phyloP scores from a whole-genome alignment of 2,113 vertebrate species.

The Pongo pygmaeus region DNA sequence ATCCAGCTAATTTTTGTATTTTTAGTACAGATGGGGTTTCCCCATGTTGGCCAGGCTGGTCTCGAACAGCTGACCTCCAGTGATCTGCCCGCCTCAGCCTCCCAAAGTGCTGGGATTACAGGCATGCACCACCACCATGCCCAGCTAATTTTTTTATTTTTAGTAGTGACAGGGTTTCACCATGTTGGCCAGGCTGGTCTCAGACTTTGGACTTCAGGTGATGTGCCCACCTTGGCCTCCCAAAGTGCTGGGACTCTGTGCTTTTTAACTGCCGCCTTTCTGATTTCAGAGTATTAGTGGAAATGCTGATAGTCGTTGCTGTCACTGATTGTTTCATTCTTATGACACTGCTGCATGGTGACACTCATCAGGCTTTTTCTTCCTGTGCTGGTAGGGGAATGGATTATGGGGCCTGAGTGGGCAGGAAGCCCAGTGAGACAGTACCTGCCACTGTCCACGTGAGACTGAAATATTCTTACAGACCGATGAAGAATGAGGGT shows the following conservation, averaged over 20 bases:
- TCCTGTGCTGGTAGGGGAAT: background rate
- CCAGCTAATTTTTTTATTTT: too few relatives aligned
- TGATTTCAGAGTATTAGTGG: background rate
- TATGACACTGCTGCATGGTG: fast-evolving
- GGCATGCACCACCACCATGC: background rate
- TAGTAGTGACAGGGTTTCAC: too few relatives aligned
- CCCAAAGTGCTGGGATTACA: background rate
- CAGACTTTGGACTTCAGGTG: too few relatives aligned
- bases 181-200: too few relatives aligned
- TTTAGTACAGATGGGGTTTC: background rate
- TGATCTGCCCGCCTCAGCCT: background rate
- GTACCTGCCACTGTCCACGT: background rate
- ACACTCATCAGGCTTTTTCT: background rate
- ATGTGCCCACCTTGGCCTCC: too few relatives aligned
- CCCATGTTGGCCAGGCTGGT: background rate
- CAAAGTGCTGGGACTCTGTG: too few relatives aligned
- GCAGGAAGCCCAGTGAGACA: background rate
- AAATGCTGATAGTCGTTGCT: background rate
- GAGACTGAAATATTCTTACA: fast-evolving
- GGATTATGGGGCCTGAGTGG: background rate
- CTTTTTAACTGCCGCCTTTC: background rate
- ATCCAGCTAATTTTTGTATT: background rate
- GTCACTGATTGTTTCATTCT: background rate
- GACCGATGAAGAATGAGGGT: background rate
- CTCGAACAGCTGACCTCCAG: background rate